These are phyloP conservation scores for Coptotermes formosanus DNA, from an alignment of 1,140 invertebrate genomes.

Conservation along the genomic window DNA sequence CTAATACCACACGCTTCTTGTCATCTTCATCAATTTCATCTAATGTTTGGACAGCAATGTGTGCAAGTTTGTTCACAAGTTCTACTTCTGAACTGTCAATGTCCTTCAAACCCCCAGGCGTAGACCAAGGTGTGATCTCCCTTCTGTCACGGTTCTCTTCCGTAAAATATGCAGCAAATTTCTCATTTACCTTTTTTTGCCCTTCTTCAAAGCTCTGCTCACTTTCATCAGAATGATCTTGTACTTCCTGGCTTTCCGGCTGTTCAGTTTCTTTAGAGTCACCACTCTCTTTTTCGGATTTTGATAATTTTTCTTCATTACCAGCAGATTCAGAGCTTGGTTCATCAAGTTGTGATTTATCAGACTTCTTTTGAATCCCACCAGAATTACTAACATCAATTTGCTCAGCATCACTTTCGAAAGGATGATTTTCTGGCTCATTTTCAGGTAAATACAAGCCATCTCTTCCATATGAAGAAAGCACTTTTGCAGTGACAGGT, in stretches of 20 bases:
- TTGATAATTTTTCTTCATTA: no score
- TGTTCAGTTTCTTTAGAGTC: background rate
- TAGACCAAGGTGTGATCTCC: background rate
- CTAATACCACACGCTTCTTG: conserved; percentile 42
- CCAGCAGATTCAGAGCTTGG: no score
- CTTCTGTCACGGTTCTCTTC: conserved; percentile 25
- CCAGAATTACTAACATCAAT: background rate
- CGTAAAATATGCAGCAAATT: background rate
- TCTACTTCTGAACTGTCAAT: conserved; percentile 31
- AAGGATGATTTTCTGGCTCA: background rate
- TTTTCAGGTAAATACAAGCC: background rate
- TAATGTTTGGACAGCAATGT: conserved; percentile 43
- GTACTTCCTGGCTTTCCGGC: background rate
- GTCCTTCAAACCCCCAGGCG: conserved; percentile 25
- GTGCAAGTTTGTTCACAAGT: conserved; percentile 43
- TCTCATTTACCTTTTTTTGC: background rate
- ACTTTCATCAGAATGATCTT: background rate
- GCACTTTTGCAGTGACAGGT: background rate
- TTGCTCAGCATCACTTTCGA: conserved; percentile 13
- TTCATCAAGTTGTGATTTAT: background rate
- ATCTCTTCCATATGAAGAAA: background rate
- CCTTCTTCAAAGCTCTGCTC: background rate
- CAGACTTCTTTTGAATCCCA: background rate
- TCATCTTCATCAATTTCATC: conserved; percentile 46
- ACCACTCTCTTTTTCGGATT: background rate